Base-by-base conservation (phyloP, 2,113 vertebrate genomes). In the Malurus alboscapulatus region DNA sequence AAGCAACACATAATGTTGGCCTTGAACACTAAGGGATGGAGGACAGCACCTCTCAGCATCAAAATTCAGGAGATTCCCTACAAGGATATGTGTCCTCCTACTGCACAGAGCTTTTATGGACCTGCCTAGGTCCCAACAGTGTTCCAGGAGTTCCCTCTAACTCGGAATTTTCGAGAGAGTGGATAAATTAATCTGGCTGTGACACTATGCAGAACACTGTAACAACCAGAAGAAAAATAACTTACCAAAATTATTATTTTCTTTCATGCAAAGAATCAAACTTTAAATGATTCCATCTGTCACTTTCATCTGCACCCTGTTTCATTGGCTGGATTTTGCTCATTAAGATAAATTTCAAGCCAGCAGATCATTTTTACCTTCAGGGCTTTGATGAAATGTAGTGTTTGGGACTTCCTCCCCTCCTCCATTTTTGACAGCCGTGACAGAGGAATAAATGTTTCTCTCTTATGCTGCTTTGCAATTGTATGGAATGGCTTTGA, bases 231-330 rank as follows among this genome's bases (percentile, higher is more conserved):
- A 95, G 91, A 91, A 93, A 97, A 97, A 97, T 65, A 96, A 96
- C 91, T 95, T 84, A 91, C 55, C 47, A 95, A 93, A 95, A 97
- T 88, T 88, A 96, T 73, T 87, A 54, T 95, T 97, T 93, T 85
- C 87, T 96, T 94, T 94, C 89, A 95, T 90, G 96, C 75, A 95
- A 94, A 96, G 79, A 97, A 96, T 94, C 80, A 93, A 97, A 95
- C 88, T 97, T 97, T 95, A 97, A 96, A 96, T 96, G 63, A 97
- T 96, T 79, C 95, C 95, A 96, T 97, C 96, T 97, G 97, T 97
- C 94, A 92, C 88, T 97, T 97, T 97, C 95, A 96, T 95, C 85
- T 96, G 92, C 83, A 95, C 71, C 77, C 66, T 88, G 95, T 95
- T 97, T 94, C 95, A 95, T 91, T 97, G 97, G 95, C 95, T 97